Evolutionary conservation across 2,888 invertebrate genomes (phyloP).

Genomic region (Bugulina stolonifera): DNA sequence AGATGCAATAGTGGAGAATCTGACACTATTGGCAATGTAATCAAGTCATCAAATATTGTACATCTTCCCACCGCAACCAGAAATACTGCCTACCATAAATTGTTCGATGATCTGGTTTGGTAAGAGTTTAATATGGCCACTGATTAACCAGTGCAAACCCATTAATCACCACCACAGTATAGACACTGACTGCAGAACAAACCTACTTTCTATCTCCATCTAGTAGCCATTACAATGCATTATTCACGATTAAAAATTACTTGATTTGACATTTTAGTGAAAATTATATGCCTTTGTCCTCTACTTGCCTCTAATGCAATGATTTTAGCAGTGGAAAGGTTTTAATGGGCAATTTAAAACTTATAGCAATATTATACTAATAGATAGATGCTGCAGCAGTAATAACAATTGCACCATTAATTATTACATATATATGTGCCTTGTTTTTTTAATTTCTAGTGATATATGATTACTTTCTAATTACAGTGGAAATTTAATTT

Average conservation of each 20-base stretch:
- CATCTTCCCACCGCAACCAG: background rate
- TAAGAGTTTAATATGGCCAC: background rate
- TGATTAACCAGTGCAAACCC: slow-evolving; percentile 12
- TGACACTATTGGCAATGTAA: background rate
- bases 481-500: too few relatives aligned
- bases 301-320: background rate
- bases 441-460: too few relatives aligned
- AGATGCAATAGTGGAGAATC: background rate
- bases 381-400: too few relatives aligned
- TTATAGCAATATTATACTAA: too few relatives aligned
- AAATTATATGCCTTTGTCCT: slow-evolving; percentile 18
- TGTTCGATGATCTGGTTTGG: background rate
- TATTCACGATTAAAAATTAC: background rate
- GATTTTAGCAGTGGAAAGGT: too few relatives aligned
- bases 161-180: background rate
- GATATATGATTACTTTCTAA: too few relatives aligned
- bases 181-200: background rate
- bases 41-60: background rate
- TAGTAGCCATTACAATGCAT: slow-evolving; percentile 14
- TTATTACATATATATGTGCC: too few relatives aligned
- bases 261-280: slow-evolving; percentile 4
- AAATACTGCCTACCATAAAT: background rate
- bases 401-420: too few relatives aligned
- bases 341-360: too few relatives aligned
- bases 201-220: background rate